These are phyloP conservation scores for Barbus barbus DNA, from an alignment of 2,113 vertebrate species.

Conservation along the genomic window DNA sequence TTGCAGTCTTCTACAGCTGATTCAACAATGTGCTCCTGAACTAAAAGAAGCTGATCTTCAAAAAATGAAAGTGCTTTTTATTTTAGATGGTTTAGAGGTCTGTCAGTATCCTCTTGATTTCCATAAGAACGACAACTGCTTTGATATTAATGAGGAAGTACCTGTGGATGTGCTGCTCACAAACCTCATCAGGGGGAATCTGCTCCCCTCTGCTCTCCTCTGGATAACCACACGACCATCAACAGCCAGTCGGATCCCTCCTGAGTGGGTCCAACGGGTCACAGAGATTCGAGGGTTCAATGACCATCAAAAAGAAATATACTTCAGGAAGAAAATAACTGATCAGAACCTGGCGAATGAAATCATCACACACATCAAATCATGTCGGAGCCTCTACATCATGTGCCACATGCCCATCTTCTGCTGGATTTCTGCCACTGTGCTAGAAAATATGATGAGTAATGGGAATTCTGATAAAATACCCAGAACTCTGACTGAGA, in stretches of 20 bases:
- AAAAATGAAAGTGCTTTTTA: not conserved
- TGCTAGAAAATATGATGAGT: constrained; percentile 37
- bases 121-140: not conserved
- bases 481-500: constrained; percentile 39
- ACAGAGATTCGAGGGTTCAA: not conserved
- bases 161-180: constrained; percentile 23
- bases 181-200: constrained; percentile 31
- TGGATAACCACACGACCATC: constrained; percentile 17
- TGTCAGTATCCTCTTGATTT: constrained; percentile 33
- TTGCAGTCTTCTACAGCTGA: constrained; percentile 4
- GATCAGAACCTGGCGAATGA: not conserved
- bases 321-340: constrained; percentile 5
- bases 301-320: not conserved
- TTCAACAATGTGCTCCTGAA: not conserved
- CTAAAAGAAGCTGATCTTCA: not conserved
- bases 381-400: constrained; percentile 37
- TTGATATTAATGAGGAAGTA: not conserved
- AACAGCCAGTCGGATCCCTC: constrained; percentile 10
- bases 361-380: constrained; percentile 44
- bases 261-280: not conserved
- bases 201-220: constrained; percentile 21
- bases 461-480: not conserved
- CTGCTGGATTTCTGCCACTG: constrained; percentile 49
- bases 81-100: constrained; percentile 21
- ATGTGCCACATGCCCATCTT: constrained; percentile 52